A percentile compares a stretch with the other conserved stretches of the same genome.
These are phyloP conservation scores for Petrocephalus zakoni DNA, from an alignment of 2,113 vertebrate species.

Conservation along the genomic window DNA sequence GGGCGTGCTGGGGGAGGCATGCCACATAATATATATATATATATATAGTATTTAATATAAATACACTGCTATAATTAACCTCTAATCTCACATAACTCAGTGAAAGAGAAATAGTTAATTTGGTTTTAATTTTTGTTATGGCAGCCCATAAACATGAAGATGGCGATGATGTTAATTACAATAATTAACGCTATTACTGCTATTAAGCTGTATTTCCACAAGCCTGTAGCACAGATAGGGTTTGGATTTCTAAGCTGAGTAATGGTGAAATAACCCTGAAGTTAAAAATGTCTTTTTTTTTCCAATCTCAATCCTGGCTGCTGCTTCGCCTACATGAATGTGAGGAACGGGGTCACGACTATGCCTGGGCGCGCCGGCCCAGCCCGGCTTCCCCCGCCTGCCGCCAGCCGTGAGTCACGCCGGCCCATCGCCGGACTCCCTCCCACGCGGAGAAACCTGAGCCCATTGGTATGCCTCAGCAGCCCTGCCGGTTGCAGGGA, in stretches of 20 bases:
- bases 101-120: neutral
- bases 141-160: neutral
- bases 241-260: neutral
- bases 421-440: neutral
- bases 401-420: conserved; percentile 1
- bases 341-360: neutral
- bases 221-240: neutral
- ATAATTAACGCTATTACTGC: neutral
- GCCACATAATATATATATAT: neutral
- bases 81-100: neutral
- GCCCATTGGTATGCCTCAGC: neutral
- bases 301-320: neutral
- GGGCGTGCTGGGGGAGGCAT: neutral
- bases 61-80: neutral
- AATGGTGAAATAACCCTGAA: neutral
- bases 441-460: neutral
- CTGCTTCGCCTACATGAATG: neutral
- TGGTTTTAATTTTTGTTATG: neutral
- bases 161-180: neutral
- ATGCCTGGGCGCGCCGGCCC: neutral
- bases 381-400: neutral
- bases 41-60: neutral
- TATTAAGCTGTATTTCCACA: neutral
- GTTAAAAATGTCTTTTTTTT: neutral
- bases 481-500: neutral